These are phyloP conservation scores for Poecilia wingei DNA, from an alignment of 2,797 vertebrate species.

Conservation along the genomic window DNA sequence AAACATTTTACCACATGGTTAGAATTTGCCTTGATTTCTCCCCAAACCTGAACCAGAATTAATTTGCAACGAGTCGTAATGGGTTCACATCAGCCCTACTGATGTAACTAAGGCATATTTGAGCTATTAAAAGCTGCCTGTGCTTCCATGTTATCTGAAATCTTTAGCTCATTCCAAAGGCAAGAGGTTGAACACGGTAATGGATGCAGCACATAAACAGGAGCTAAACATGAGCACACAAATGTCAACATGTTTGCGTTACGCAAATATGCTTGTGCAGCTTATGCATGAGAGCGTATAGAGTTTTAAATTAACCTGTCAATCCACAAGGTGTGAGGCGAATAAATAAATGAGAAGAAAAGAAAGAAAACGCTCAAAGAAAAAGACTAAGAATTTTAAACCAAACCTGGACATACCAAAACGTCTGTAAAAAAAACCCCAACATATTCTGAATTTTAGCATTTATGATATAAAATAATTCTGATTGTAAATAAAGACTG, in stretches of 20 bases:
- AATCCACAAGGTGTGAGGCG: slow-evolving; percentile 27
- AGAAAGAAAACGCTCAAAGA: no score
- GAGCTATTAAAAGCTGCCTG: slow-evolving; percentile 22
- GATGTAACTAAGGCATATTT: slow-evolving; percentile 29
- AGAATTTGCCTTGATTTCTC: background rate
- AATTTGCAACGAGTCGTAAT: slow-evolving; percentile 17
- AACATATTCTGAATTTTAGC: background rate
- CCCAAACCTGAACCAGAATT: slow-evolving; percentile 22
- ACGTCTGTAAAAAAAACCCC: background rate
- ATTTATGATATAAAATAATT: background rate
- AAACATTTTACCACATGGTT: background rate
- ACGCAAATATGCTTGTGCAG: slow-evolving; percentile 3
- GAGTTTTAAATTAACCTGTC: slow-evolving; percentile 62
- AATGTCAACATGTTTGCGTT: slow-evolving; percentile 2
- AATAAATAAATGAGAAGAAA: background rate
- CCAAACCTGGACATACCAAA: slow-evolving; percentile 1
- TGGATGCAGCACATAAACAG: background rate
- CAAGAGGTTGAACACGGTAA: slow-evolving; percentile 9
- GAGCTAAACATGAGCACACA: background rate
- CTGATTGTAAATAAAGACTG: background rate
- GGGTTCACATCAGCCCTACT: slow-evolving; percentile 16
- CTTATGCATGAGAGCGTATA: background rate
- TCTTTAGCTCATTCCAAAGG: slow-evolving; percentile 13
- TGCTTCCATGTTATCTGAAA: slow-evolving; percentile 17
- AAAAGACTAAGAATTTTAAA: background rate